Percentiles rank a stretch among this genome's conserved stretches.
These are phyloP conservation scores for Hydractinia symbiolongicarpus DNA, from an alignment of 30 jellyfish, hydroid and myxozoan species.

Conservation along the genomic window DNA sequence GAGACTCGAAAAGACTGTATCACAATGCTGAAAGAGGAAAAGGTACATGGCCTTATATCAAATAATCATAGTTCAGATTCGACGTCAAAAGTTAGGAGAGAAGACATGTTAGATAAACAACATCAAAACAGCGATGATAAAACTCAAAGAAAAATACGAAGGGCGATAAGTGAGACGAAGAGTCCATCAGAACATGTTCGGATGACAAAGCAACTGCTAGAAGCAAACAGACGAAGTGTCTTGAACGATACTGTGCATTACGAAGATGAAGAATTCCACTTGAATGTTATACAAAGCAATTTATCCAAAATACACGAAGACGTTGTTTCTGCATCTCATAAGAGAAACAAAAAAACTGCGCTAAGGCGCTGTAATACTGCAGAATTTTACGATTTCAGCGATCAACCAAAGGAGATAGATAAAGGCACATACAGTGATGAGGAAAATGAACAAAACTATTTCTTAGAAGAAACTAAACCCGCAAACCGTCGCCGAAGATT, in stretches of 20 bases:
- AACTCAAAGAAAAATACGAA: not conserved
- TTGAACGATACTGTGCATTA: not conserved
- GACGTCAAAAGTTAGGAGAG: too few species aligned
- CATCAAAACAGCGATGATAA: too few species aligned
- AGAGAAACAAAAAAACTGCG: not conserved
- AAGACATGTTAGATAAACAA: too few species aligned
- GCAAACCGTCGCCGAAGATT: not conserved
- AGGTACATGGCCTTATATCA: too few species aligned
- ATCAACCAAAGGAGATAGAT: not conserved
- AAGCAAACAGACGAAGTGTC: conserved; percentile 2
- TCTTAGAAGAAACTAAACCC: not conserved
- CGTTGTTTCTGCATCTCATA: not conserved
- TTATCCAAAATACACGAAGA: not conserved
- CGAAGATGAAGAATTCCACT: not conserved
- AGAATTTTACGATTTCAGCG: not conserved
- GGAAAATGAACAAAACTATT: not conserved
- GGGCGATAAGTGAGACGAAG: conserved; percentile 5
- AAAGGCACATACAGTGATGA: not conserved
- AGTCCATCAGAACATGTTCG: not conserved
- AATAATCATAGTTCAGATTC: too few species aligned
- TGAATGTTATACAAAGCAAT: not conserved
- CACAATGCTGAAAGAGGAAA: too few species aligned
- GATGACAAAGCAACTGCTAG: not conserved
- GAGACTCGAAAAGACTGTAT: too few species aligned
- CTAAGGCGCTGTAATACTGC: not conserved